Evolutionary conservation across 1,140 invertebrate genomes (phyloP), one percentile per base, ranked within the genome.

Genomic region (Trichomalopsis sarcophagae): DNA sequence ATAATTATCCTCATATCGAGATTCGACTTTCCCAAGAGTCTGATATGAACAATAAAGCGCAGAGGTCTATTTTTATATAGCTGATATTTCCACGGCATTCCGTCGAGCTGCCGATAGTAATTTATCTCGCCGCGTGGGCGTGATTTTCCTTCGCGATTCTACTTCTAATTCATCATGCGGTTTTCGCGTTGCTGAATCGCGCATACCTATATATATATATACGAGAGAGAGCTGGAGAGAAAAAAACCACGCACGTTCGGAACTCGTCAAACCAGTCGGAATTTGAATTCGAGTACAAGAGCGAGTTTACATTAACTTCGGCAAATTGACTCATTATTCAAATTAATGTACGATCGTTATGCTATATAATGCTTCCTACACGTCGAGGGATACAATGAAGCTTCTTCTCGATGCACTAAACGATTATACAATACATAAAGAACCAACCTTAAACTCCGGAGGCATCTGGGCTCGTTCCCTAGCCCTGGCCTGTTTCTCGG

Each of bases 391-490:
- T 50, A 50, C 47, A 44, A 44, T 44, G 9, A 44, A 44, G 10
- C 40, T 44, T 44, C 7, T 2, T 17, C 50, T 55, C 55, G 1
- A 21, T 14, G 6, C n/a, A 0, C 17, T 62, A 7, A 62, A 62
- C 5, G 6, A 62, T n/a, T 7, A 62, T 21, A 21, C 40, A 44
- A 68, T 68, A 68, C 1, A 27, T 11, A 11, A 27, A 68, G 13
- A 69, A 86, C 87, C 66, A 17, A 92, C 92, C 91, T 94, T 93
- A 89, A 96, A 97, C 87, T 96, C 96, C 6, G 97, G 97, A 3
- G 95, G 95, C 85, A 96, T 93, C 62, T 94, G 92, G 50, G 94
- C 95, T 86, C 90, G 94, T 88, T 94, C 95, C 86, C 91, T 91
- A 0, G 96, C 96, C 14, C 92, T 91, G 62, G 95, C 92, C 50